phyloP scores from a whole-genome alignment of 30 jellyfish, hydroid and myxozoan species.

The Rhopilema esculentum region DNA sequence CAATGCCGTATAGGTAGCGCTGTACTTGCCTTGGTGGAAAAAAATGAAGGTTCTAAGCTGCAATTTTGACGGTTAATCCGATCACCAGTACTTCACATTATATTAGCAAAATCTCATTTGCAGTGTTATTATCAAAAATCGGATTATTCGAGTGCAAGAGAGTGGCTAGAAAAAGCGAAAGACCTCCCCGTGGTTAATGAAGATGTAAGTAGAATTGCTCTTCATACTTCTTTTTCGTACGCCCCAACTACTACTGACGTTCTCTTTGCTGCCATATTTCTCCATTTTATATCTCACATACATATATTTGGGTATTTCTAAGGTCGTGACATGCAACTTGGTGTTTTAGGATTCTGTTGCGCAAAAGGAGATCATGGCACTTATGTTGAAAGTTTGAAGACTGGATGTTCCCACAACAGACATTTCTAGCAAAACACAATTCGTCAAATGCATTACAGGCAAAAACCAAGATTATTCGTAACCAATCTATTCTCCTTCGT shows the following conservation, averaged over 20 bases:
- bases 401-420: too few relatives aligned
- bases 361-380: constrained; percentile 3
- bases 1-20: too few relatives aligned
- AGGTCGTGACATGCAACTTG: too few relatives aligned
- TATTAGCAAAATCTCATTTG: too few relatives aligned
- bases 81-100: too few relatives aligned
- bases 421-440: too few relatives aligned
- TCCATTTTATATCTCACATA: not conserved
- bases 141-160: constrained; percentile 67
- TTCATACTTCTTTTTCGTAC: not conserved
- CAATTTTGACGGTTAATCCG: too few relatives aligned
- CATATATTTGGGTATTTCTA: too few relatives aligned
- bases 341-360: constrained; percentile 14
- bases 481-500: not conserved
- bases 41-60: too few relatives aligned
- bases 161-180: constrained; percentile 75
- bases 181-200: constrained; percentile 45
- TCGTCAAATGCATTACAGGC: too few relatives aligned
- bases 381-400: not conserved
- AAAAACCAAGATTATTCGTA: not conserved
- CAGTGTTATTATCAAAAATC: constrained; percentile 85
- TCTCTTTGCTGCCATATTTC: not conserved
- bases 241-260: not conserved
- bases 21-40: too few relatives aligned
- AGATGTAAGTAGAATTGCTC: constrained; percentile 63